phyloP scores from a whole-genome alignment of 2,797 vertebrate genomes.

The Sylvia borin region DNA sequence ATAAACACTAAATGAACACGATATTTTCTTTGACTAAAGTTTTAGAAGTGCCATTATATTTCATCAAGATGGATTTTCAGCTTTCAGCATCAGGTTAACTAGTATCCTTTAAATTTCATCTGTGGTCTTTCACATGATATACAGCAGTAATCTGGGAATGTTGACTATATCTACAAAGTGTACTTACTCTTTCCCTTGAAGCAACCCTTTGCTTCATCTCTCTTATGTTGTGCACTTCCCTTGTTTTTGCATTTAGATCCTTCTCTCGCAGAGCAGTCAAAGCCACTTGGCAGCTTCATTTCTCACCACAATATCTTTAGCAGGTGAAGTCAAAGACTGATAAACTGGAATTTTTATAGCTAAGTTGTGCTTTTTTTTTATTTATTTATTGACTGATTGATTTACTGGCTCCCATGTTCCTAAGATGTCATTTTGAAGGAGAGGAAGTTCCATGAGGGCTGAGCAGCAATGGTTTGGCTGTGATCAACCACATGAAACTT shows the following conservation, averaged over 20 bases:
- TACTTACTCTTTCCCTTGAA: not conserved
- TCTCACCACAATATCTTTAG: not conserved
- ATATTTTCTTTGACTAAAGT: not conserved
- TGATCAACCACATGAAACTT: not conserved
- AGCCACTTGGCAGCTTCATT: not conserved
- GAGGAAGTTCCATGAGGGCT: not conserved
- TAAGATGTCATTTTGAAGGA: not conserved
- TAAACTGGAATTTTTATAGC: not conserved
- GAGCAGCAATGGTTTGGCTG: not conserved
- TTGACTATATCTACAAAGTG: not conserved
- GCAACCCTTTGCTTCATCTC: not conserved
- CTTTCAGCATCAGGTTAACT: not conserved
- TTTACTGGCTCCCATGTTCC: not conserved
- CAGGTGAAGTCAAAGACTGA: not conserved
- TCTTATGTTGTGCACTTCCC: accelerated
- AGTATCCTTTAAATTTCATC: not conserved
- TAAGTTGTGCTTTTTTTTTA: not conserved
- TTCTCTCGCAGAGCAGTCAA: not conserved
- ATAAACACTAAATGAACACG: not conserved
- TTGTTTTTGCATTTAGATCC: not conserved
- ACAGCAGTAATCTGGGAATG: not conserved
- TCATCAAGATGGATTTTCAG: not conserved
- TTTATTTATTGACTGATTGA: not conserved
- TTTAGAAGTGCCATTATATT: not conserved
- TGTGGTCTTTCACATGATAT: not conserved